These are phyloP conservation scores for Scaptomyza caliginosa DNA, from an alignment of 2,888 invertebrate species.

Conservation along the genomic window DNA sequence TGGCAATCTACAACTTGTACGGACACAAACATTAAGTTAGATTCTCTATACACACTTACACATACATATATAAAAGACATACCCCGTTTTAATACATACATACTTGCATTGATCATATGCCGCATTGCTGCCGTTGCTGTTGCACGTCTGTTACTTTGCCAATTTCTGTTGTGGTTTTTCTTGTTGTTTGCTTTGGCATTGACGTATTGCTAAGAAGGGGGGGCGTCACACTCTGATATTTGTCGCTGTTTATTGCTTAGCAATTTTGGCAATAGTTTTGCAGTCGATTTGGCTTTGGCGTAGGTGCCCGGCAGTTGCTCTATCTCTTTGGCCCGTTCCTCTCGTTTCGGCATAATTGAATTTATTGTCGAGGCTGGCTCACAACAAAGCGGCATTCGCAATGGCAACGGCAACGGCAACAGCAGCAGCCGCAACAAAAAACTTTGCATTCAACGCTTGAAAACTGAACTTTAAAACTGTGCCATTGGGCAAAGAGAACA, in stretches of 20 bases:
- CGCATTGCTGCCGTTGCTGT: slow-evolving; percentile 18
- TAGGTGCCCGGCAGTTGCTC: slow-evolving; percentile 51
- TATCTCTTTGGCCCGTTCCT: slow-evolving; percentile 7
- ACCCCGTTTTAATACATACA: slow-evolving; percentile 48
- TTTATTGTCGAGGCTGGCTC: slow-evolving; percentile 55
- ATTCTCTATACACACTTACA: slow-evolving; percentile 13
- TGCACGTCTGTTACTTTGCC: slow-evolving; percentile 58
- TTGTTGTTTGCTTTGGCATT: slow-evolving; percentile 60
- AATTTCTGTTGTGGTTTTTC: slow-evolving; percentile 47
- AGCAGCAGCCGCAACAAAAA: not conserved
- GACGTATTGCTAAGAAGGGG: slow-evolving; percentile 47
- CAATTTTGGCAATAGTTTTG: slow-evolving; percentile 53
- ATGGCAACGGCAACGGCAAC: no score
- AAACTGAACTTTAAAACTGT: slow-evolving; percentile 65
- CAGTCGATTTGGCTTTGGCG: slow-evolving; percentile 40
- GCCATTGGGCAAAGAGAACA: slow-evolving; percentile 39
- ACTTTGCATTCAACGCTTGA: slow-evolving; percentile 53
- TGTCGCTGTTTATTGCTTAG: slow-evolving; percentile 65
- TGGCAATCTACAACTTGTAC: slow-evolving; percentile 32
- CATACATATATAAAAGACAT: slow-evolving; percentile 43
- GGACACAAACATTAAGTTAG: slow-evolving; percentile 11
- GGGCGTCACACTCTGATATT: slow-evolving; percentile 78
- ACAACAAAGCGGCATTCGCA: slow-evolving; percentile 5
- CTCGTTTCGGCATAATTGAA: slow-evolving; percentile 56
- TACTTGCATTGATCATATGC: slow-evolving; percentile 26